These are phyloP conservation scores for Goniozus legneri DNA, from an alignment of 1,140 invertebrate species.

Conservation along the genomic window DNA sequence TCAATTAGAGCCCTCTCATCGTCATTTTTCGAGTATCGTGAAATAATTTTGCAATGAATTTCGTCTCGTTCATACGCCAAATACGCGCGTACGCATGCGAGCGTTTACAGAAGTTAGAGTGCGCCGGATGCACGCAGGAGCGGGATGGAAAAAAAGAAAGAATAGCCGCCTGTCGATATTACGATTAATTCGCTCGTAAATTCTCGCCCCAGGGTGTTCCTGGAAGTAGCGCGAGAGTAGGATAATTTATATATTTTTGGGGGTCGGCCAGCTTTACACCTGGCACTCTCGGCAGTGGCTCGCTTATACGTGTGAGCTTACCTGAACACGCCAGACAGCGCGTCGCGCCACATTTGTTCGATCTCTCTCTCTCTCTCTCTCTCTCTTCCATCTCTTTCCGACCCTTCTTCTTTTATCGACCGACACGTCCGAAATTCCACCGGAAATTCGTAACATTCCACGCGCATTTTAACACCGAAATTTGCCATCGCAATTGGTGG, in stretches of 20 bases:
- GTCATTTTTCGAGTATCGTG: too few species aligned
- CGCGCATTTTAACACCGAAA: too few species aligned
- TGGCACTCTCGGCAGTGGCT: slow-evolving; percentile 34
- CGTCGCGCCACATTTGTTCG: slow-evolving; percentile 28
- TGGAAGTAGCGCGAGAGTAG: slow-evolving; percentile 34
- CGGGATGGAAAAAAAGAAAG: slow-evolving; percentile 7
- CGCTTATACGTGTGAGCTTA: too few species aligned
- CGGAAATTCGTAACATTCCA: too few species aligned
- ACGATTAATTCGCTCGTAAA: slow-evolving; percentile 54
- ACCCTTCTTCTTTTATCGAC: too few species aligned
- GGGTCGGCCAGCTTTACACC: slow-evolving; percentile 36
- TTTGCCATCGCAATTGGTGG: too few species aligned
- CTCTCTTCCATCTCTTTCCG: not conserved
- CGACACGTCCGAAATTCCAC: not conserved
- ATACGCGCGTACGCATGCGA: too few species aligned
- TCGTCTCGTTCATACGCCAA: not conserved
- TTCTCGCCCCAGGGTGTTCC: slow-evolving; percentile 40
- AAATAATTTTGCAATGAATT: too few species aligned
- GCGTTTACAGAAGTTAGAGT: too few species aligned
- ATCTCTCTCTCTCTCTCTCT: slow-evolving; percentile 6
- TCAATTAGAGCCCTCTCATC: too few species aligned
- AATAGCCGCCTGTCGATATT: slow-evolving; percentile 38
- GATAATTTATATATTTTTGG: slow-evolving; percentile 48
- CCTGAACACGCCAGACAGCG: slow-evolving; percentile 34
- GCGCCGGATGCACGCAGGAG: not conserved